Conservation (phyloP, 2,888 invertebrate species). For the Polylopha cassiicola region DNA sequence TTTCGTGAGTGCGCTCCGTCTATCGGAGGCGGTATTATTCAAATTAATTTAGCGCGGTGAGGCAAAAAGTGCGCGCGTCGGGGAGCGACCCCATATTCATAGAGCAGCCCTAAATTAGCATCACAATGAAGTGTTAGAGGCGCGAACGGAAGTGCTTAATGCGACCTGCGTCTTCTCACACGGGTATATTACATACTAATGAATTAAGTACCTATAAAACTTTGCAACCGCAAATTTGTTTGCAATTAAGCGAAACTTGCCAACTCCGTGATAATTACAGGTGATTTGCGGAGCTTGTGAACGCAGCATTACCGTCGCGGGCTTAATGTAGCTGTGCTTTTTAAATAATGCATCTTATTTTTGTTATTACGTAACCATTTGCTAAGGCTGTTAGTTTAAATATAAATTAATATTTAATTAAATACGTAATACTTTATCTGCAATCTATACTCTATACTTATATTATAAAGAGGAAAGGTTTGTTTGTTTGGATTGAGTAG, state of each 20-base stretch:
- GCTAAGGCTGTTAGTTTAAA: too few relatives aligned
- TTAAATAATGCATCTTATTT: too few relatives aligned
- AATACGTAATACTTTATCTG: too few relatives aligned
- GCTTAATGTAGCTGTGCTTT: constrained; percentile 6
- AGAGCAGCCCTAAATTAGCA: constrained; percentile 73
- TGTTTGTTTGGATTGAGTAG: too few relatives aligned
- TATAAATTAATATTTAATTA: too few relatives aligned
- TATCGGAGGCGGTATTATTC: constrained; percentile 74
- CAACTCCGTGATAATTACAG: constrained; percentile 45
- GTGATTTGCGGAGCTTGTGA: constrained; percentile 25
- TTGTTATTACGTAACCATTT: too few relatives aligned
- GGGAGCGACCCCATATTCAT: constrained; percentile 69
- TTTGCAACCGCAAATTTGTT: constrained; percentile 58
- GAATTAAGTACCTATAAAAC: constrained; percentile 61
- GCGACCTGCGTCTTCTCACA: constrained; percentile 65
- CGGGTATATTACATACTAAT: constrained; percentile 66
- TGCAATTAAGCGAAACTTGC: constrained; percentile 35
- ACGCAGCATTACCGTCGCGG: constrained; percentile 3
- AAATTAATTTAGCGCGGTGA: constrained; percentile 73
- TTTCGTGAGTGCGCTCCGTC: constrained; percentile 60
- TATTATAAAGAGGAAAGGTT: too few relatives aligned
- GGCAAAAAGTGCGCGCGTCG: constrained; percentile 70
- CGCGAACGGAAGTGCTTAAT: constrained; percentile 65
- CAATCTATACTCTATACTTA: too few relatives aligned
- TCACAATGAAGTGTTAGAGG: constrained; percentile 73